Percentiles rank a stretch among this genome's conserved stretches.
Evolutionary conservation across 2,888 invertebrate species (phyloP).

Genomic region (Timandra comae): DNA sequence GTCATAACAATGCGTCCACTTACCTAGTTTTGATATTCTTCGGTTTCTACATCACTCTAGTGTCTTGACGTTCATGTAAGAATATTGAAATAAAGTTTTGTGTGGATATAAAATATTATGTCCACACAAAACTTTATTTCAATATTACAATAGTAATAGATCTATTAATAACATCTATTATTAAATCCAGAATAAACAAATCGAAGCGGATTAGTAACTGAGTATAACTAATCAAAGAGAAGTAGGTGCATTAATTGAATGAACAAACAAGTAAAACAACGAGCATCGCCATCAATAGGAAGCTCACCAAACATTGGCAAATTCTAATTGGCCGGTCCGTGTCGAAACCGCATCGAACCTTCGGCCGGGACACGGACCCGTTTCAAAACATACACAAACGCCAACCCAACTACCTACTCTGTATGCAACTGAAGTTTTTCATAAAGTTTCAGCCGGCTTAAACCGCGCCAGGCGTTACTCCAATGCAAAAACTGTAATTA

Average conservation of each 20-base stretch:
- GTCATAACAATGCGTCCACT: conserved; percentile 39
- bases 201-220: no score
- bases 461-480: conserved; percentile 40
- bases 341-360: conserved; percentile 29
- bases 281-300: conserved; percentile 7
- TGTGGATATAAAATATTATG: no score
- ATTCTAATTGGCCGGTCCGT: conserved; percentile 37
- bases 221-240: no score
- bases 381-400: conserved; percentile 45
- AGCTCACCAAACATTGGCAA: conserved; percentile 27
- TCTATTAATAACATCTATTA: no score
- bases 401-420: conserved; percentile 51
- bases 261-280: conserved; percentile 14
- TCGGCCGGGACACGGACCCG: conserved; percentile 23
- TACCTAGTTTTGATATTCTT: conserved; percentile 19
- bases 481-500: conserved; percentile 56
- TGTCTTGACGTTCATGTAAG: no score
- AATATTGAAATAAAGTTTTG: no score
- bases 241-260: conserved; percentile 8
- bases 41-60: conserved; percentile 16
- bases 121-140: no score
- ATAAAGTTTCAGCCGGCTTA: conserved; percentile 45
- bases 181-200: no score
- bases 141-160: no score
- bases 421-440: conserved; percentile 59